phyloP scores from a whole-genome alignment of 64 coral and sea anemone species.

The Stylophora pistillata region DNA sequence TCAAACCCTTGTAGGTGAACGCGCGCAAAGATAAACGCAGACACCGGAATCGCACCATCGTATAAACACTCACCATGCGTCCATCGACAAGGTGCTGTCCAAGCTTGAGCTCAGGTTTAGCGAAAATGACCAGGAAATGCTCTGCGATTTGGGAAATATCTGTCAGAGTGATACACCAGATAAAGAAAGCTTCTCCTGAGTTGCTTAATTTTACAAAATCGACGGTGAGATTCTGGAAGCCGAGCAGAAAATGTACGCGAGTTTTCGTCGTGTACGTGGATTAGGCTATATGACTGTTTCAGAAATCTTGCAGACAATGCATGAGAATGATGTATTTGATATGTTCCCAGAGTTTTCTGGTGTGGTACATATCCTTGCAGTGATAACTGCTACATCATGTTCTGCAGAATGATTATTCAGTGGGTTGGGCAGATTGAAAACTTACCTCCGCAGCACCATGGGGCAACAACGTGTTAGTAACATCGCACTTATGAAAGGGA shows the following conservation, averaged over 20 bases:
- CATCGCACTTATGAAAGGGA: too few species aligned
- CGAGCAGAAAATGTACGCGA: conserved; percentile 26
- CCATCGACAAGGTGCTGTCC: too few species aligned
- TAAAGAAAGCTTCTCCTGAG: not conserved
- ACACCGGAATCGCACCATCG: too few species aligned
- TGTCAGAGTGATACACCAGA: not conserved
- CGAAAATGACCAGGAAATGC: too few species aligned
- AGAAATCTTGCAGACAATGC: conserved; percentile 22
- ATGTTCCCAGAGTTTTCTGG: not conserved
- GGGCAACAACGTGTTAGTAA: too few species aligned
- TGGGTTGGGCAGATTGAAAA: conserved; percentile 24
- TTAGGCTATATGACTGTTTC: conserved; percentile 1
- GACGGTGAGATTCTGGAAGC: conserved; percentile 27
- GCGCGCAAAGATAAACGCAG: too few species aligned
- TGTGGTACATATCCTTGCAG: not conserved
- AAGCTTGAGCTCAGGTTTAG: too few species aligned
- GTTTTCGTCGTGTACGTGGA: not conserved
- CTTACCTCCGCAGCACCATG: conserved; percentile 20
- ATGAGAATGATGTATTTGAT: conserved; percentile 9
- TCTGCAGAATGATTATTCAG: conserved; percentile 5
- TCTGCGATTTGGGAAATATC: not conserved
- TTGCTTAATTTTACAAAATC: conserved; percentile 19
- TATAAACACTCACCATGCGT: too few species aligned
- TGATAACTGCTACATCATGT: conserved; percentile 25
- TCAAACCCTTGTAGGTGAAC: too few species aligned